Conservation (phyloP, 2,797 vertebrate genomes). For the Lycodopsis pacificus region DNA sequence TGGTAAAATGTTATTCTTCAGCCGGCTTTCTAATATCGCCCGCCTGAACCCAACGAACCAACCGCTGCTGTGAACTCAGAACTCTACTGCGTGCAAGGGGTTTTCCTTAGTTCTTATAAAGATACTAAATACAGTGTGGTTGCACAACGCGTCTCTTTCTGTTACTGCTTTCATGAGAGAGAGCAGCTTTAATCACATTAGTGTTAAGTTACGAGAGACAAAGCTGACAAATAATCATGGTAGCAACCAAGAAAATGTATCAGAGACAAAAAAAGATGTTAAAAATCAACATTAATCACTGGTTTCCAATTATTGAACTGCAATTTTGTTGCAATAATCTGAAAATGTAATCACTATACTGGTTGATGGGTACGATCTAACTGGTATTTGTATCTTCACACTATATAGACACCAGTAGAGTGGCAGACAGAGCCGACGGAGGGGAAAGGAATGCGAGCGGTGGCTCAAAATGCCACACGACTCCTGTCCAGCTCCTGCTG, state of each 20-base stretch:
- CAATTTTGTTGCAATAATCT: not conserved
- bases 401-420: not conserved
- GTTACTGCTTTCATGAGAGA: not conserved
- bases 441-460: not conserved
- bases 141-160: not conserved
- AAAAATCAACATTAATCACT: not conserved
- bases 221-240: not conserved
- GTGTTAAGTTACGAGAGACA: not conserved
- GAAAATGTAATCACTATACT: accelerated
- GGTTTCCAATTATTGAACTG: not conserved
- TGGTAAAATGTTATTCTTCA: slow-evolving; percentile 4
- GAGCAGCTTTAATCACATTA: not conserved
- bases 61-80: not conserved
- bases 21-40: not conserved
- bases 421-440: not conserved
- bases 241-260: not conserved
- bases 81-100: not conserved
- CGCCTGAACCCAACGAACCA: not conserved
- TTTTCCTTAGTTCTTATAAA: not conserved
- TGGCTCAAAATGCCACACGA: slow-evolving; percentile 35
- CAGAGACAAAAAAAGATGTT: not conserved
- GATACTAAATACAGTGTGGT: not conserved
- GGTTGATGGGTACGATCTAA: not conserved
- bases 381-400: not conserved
- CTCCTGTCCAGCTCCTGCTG: slow-evolving; percentile 30